phyloP scores from a whole-genome alignment of 2,113 vertebrate species.

The Neotoma lepida region DNA sequence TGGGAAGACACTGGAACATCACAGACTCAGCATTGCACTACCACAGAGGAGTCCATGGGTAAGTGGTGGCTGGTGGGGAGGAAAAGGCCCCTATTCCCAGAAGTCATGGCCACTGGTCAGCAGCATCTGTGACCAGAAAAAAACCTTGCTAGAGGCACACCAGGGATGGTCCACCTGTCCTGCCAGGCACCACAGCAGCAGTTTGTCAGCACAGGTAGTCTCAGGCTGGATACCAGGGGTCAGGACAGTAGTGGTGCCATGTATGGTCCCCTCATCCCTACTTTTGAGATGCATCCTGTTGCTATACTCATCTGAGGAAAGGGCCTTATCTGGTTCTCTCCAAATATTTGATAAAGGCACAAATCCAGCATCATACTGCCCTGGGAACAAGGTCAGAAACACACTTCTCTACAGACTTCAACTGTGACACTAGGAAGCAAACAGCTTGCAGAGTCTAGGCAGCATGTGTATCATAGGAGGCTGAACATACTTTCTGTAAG shows the following conservation, averaged over 20 bases:
- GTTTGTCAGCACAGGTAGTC: not conserved
- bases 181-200: not conserved
- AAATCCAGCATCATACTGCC: not conserved
- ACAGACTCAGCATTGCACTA: not conserved
- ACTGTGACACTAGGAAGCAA: not conserved
- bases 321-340: not conserved
- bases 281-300: not conserved
- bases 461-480: not conserved
- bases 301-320: not conserved
- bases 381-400: not conserved
- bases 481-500: no score
- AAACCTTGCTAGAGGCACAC: not conserved
- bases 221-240: not conserved
- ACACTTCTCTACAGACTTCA: not conserved
- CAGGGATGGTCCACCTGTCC: no score
- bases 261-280: not conserved
- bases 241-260: not conserved
- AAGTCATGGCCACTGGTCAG: not conserved
- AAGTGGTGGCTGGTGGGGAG: not conserved
- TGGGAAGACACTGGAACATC: not conserved
- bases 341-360: not conserved
- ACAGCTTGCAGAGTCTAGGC: not conserved
- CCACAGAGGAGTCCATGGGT: not conserved
- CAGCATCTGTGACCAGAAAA: not conserved
- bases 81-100: not conserved